Conservation (phyloP, 2,797 vertebrate genomes). For the Thalassophryne amazonica region DNA sequence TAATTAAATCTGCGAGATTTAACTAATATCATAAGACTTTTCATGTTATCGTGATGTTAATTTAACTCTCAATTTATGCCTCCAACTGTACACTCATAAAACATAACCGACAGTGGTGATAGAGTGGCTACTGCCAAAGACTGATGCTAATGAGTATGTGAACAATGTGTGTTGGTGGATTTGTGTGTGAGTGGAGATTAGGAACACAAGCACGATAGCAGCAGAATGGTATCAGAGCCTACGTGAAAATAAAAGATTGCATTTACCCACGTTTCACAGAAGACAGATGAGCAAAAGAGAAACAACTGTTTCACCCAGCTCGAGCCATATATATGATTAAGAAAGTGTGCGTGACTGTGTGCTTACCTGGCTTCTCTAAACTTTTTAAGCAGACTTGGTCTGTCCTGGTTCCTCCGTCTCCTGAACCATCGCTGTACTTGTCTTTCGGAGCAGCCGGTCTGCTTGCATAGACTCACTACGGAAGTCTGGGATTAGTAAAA, state of each 20-base stretch:
- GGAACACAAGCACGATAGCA: slow-evolving; percentile 6
- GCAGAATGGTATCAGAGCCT: slow-evolving; percentile 28
- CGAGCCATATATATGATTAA: not conserved
- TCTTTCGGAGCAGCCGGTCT: slow-evolving; percentile 79
- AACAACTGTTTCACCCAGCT: slow-evolving; percentile 20
- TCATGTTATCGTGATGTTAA: slow-evolving; percentile 12
- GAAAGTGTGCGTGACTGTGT: not conserved
- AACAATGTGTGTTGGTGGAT: slow-evolving; percentile 4
- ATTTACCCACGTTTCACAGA: slow-evolving; percentile 38
- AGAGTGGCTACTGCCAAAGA: slow-evolving; percentile 17
- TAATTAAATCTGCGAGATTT: slow-evolving; percentile 9
- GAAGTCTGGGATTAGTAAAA: slow-evolving; percentile 74
- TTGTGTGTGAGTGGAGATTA: not conserved
- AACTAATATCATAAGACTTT: slow-evolving; percentile 2
- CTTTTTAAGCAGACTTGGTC: slow-evolving; percentile 93
- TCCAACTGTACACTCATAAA: slow-evolving; percentile 8
- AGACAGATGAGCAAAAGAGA: slow-evolving; percentile 18
- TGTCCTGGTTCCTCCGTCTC: slow-evolving; percentile 90
- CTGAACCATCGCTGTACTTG: slow-evolving; percentile 95
- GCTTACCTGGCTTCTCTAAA: slow-evolving; percentile 91
- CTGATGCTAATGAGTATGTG: slow-evolving; percentile 17
- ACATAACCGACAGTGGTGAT: slow-evolving; percentile 33
- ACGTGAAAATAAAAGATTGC: slow-evolving; percentile 57
- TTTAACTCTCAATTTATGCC: slow-evolving; percentile 14
- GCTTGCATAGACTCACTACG: slow-evolving; percentile 79